Evolutionary conservation across 1,140 invertebrate genomes (phyloP), one percentile per base, ranked within the genome.

Genomic region (Halesus radiatus): DNA sequence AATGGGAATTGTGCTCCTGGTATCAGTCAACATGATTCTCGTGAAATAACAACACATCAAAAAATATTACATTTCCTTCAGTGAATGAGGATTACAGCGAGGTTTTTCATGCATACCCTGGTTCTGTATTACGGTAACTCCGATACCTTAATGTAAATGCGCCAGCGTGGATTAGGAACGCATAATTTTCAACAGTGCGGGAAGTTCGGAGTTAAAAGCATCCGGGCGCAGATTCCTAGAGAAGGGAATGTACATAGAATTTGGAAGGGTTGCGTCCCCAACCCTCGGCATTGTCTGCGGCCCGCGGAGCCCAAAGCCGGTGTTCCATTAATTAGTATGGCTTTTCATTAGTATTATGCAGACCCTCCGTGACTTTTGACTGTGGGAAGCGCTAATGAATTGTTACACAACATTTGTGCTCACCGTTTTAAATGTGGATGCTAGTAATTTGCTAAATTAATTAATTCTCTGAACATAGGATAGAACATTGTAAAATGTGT

Each of bases 281-380:
- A 22, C 62, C 62, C 62, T 18, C 10, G 10, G 37, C 10, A 66
- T 66, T 66, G 62, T 66, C 23, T 32, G 62, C 62, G 18, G 23
- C 56, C 56, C 37, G 37, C 37, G 37, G 37, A 45, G 8, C 37
- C 62, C 23, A 26, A 29, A 66, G 22, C 62, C 62, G 62, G 62
- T 29, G 62, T 32, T 66, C 22, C 62, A 66, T 66, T 66, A 66
- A 66, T 66, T 66, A 66, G 62, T 22, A 66, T 66, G 62, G 62
- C 22, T 66, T 66, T 66, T 66, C 62, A 66, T 66, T 66, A 22
- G 26, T 26, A 66, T 18, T 66, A 32, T 29, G 22, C 16, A 66
- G 62, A n/a, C 62, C 62, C 62, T 66, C 26, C 62, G 29, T 32
- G 62, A 66, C 62, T 66, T 66, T 32, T 66, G 62, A 60, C 56